Percentiles rank a stretch among this genome's conserved stretches.
Evolutionary conservation across 2,888 invertebrate genomes (phyloP).

Genomic region (Gerris lacustris): DNA sequence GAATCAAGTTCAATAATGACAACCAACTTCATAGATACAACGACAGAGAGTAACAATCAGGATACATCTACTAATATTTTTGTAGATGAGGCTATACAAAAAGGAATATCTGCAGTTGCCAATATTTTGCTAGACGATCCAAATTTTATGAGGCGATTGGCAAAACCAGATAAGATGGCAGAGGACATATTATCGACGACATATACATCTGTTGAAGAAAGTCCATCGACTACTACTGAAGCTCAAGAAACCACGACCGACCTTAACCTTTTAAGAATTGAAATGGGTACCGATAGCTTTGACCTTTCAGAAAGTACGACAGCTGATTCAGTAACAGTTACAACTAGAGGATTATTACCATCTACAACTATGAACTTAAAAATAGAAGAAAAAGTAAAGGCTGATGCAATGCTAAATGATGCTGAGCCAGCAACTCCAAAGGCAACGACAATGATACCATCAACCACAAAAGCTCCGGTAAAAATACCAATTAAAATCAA

Average conservation of each 20-base stretch:
- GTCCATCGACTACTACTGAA: neutral
- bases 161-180: neutral
- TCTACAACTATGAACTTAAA: neutral
- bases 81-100: constrained; percentile 26
- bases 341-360: constrained; percentile 13
- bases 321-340: constrained; percentile 20
- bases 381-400: neutral
- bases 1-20: constrained; percentile 11
- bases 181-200: constrained; percentile 11
- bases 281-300: neutral
- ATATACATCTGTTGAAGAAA: constrained; percentile 8
- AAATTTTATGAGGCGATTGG: constrained; percentile 4
- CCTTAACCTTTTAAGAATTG: neutral
- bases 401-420: neutral
- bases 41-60: constrained; percentile 10
- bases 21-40: neutral
- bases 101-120: constrained; percentile 31
- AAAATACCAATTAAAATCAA: constrained; percentile 5
- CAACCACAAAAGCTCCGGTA: constrained; percentile 5
- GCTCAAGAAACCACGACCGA: neutral
- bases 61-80: constrained; percentile 19
- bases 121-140: constrained; percentile 27
- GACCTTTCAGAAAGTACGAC: constrained; percentile 17
- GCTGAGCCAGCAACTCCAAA: neutral
- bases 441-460: constrained; percentile 13